These are phyloP conservation scores for Cylloceria caligata DNA, from an alignment of 2,888 invertebrate species.

Conservation along the genomic window DNA sequence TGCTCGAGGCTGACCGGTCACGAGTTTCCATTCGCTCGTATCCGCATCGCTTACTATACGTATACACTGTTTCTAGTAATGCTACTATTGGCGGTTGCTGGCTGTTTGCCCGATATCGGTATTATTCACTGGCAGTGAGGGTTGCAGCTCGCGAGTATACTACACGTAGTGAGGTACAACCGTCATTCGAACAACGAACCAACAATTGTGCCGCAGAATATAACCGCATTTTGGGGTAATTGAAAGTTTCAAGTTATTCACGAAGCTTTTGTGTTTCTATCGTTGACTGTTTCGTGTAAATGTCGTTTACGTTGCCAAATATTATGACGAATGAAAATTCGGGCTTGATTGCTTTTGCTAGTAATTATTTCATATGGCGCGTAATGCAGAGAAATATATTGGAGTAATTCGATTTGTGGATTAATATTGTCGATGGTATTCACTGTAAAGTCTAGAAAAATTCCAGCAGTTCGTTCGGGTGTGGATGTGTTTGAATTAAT, in stretches of 20 bases:
- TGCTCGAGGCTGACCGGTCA: conserved; percentile 50
- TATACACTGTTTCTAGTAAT: conserved; percentile 9
- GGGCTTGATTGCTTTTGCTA: background rate
- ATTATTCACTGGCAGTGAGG: background rate
- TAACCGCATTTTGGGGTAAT: conserved; percentile 14
- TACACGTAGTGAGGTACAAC: background rate
- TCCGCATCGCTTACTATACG: conserved; percentile 12
- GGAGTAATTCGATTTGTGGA: no score
- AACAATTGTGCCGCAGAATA: conserved; percentile 37
- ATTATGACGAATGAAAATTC: background rate
- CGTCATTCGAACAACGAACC: conserved; percentile 32
- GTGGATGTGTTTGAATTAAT: background rate
- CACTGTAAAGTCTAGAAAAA: background rate
- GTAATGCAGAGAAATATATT: background rate
- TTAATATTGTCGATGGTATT: no score
- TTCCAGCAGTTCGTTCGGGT: background rate
- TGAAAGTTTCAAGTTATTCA: conserved; percentile 34
- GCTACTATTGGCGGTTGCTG: conserved; percentile 36
- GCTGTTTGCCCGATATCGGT: conserved; percentile 59
- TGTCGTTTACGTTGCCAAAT: background rate
- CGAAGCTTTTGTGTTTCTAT: background rate
- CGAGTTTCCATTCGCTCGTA: conserved; percentile 8
- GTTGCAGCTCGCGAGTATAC: background rate
- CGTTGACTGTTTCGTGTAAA: background rate
- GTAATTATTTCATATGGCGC: background rate